Conservation (phyloP, 2,797 vertebrate species). For the Sarcoramphus papa region DNA sequence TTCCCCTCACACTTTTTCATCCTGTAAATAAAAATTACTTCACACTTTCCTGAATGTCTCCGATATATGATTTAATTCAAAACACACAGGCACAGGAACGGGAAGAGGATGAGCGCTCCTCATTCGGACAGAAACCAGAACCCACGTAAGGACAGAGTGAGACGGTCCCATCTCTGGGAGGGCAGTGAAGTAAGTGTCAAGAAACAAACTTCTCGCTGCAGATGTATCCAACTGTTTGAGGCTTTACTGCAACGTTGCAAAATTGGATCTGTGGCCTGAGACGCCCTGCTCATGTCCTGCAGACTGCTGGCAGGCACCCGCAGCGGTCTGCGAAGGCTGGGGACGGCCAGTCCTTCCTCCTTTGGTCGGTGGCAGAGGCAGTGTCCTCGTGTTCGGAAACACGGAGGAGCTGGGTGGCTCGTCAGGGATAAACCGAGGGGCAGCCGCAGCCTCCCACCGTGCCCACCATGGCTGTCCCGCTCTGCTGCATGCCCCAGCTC, state of each 20-base stretch:
- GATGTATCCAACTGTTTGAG: not conserved
- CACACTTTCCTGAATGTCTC: not conserved
- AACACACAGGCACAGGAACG: not conserved
- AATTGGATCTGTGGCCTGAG: not conserved
- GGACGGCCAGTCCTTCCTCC: accelerated
- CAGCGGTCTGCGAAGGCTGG: not conserved
- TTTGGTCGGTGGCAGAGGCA: accelerated
- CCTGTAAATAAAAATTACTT: slow-evolving; percentile 18
- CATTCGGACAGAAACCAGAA: not conserved
- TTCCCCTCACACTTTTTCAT: not conserved
- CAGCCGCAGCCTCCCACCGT: accelerated
- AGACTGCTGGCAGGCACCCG: not conserved
- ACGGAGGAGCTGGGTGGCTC: accelerated
- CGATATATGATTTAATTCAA: not conserved
- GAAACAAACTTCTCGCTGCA: not conserved
- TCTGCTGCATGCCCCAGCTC: not conserved
- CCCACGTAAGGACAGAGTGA: not conserved
- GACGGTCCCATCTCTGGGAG: not conserved
- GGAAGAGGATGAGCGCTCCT: not conserved
- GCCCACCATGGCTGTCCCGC: accelerated
- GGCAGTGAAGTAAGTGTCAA: not conserved
- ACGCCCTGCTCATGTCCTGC: accelerated
- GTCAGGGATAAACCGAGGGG: not conserved
- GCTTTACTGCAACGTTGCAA: not conserved
- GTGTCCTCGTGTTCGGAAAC: accelerated